These are phyloP conservation scores for Oryzias javanicus DNA, from an alignment of 2,113 vertebrate genomes.

Conservation along the genomic window DNA sequence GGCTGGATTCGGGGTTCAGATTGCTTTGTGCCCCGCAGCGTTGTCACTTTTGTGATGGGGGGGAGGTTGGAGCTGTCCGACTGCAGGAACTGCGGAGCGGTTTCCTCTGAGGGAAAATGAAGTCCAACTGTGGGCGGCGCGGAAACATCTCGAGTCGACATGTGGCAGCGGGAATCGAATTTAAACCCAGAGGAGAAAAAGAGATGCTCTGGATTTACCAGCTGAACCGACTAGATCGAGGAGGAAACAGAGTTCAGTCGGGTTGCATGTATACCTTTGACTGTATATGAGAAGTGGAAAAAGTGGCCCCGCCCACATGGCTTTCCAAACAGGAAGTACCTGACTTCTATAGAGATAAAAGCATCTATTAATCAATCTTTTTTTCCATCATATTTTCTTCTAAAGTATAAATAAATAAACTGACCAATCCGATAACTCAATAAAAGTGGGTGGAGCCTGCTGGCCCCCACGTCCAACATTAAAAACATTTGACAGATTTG, in stretches of 20 bases:
- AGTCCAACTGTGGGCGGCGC: slow-evolving; percentile 32
- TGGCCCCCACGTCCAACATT: no score
- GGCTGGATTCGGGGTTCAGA: slow-evolving; percentile 6
- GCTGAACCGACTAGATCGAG: slow-evolving; percentile 33
- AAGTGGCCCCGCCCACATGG: no score
- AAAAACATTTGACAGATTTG: no score
- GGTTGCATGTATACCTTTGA: no score
- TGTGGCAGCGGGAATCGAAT: slow-evolving; percentile 46
- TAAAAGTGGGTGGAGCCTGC: no score
- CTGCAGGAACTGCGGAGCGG: slow-evolving; percentile 13
- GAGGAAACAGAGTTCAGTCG: background rate
- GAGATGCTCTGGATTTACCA: slow-evolving; percentile 3
- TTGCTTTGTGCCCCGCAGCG: slow-evolving; percentile 21
- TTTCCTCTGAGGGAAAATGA: slow-evolving; percentile 44
- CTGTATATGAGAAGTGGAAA: no score
- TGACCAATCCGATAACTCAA: no score
- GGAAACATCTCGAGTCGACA: slow-evolving; percentile 36
- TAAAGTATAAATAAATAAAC: no score
- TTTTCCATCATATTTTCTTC: no score
- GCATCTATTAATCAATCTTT: no score
- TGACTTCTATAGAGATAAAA: no score
- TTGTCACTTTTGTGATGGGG: slow-evolving; percentile 44
- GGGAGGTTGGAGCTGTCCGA: slow-evolving; percentile 38
- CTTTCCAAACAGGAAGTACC: no score
- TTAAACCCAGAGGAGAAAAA: background rate